phyloP scores from a whole-genome alignment of 2,113 vertebrate species.

The Syrrhaptes paradoxus region DNA sequence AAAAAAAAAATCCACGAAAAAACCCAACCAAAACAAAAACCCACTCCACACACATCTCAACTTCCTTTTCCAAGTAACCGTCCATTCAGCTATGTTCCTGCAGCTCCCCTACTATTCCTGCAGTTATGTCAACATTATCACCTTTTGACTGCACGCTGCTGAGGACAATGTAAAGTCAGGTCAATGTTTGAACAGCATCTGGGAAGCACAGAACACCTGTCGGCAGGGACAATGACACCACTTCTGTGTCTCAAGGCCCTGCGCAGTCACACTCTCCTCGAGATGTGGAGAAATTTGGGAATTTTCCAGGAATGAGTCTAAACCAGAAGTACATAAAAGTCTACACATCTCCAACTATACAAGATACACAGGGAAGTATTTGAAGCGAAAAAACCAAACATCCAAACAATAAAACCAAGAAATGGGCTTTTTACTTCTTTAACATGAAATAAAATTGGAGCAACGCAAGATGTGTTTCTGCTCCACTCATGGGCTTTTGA shows the following conservation, averaged over 20 bases:
- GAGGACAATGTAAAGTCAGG: constrained; percentile 9
- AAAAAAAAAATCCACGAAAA: background rate
- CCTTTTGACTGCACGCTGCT: rapidly evolving
- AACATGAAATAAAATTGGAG: rapidly evolving
- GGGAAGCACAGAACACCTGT: background rate
- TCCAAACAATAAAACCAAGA: background rate
- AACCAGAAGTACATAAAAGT: background rate
- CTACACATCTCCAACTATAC: background rate
- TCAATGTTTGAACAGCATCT: background rate
- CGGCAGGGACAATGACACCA: background rate
- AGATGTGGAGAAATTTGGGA: background rate
- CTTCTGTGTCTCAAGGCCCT: background rate
- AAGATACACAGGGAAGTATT: background rate
- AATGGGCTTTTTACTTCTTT: background rate
- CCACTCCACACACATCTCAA: background rate
- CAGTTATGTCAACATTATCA: background rate
- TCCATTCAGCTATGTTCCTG: background rate
- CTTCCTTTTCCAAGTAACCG: background rate
- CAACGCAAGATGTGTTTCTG: background rate
- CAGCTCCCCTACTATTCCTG: background rate
- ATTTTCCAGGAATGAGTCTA: background rate
- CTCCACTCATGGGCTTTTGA: rapidly evolving
- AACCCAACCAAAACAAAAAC: background rate
- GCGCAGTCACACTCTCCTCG: rapidly evolving
- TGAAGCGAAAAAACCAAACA: background rate